Evolutionary conservation across 2,113 vertebrate species (phyloP).

Genomic region (Bufo bufo): DNA sequence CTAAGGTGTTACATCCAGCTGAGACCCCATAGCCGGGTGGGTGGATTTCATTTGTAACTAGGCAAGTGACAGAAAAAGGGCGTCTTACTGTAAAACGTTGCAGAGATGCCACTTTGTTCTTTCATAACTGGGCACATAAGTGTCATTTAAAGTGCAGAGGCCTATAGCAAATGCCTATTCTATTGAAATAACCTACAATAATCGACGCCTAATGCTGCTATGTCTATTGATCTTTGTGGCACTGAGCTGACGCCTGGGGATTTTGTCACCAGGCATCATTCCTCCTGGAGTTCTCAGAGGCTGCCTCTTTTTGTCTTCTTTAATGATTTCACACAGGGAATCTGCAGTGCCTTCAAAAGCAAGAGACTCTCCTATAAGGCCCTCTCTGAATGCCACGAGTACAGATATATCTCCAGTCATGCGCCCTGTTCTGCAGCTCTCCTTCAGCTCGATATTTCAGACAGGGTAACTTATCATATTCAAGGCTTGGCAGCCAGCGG

Average conservation of each 20-base stretch:
- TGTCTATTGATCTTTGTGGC: slow-evolving; percentile 17
- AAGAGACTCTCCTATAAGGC: background rate
- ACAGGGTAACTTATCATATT: slow-evolving; percentile 56
- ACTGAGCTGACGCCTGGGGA: background rate
- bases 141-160: background rate
- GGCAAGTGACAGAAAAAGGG: background rate
- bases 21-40: background rate
- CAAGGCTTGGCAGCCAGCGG: slow-evolving; percentile 55
- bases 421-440: slow-evolving; percentile 16
- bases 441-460: slow-evolving; percentile 59
- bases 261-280: background rate
- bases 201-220: background rate
- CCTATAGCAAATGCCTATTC: background rate
- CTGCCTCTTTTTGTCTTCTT: slow-evolving; percentile 4
- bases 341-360: background rate
- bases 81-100: background rate
- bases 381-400: background rate
- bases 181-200: background rate
- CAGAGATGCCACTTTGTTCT: background rate
- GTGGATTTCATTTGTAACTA: background rate
- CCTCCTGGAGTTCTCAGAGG: background rate
- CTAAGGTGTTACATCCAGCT: background rate
- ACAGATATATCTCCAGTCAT: slow-evolving; percentile 36
- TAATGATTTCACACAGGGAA: slow-evolving; percentile 7
- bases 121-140: background rate